These are phyloP conservation scores for Lamprologus speciosus DNA, from an alignment of 2,113 vertebrate species.

Conservation along the genomic window DNA sequence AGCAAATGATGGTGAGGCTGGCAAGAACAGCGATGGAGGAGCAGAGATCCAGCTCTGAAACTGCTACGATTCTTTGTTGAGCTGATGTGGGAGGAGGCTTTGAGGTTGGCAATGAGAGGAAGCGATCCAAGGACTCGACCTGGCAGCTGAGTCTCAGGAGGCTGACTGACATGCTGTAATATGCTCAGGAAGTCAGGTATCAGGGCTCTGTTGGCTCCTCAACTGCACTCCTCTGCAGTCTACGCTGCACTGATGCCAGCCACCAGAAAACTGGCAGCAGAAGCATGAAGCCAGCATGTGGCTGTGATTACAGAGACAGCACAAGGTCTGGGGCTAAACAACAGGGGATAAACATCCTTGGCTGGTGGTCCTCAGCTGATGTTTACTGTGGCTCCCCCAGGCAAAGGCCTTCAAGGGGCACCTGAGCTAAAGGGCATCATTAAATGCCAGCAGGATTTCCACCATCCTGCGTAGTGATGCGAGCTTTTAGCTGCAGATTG, in stretches of 20 bases:
- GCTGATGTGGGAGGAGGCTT: background rate
- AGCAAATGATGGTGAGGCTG: background rate
- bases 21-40: background rate
- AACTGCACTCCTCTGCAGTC: background rate
- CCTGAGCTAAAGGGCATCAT: background rate
- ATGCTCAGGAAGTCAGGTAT: background rate
- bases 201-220: background rate
- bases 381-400: background rate
- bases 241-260: background rate
- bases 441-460: background rate
- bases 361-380: background rate
- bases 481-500: background rate
- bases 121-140: rapidly evolving
- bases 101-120: background rate
- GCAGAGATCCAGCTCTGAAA: background rate
- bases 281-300: background rate
- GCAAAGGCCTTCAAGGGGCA: background rate
- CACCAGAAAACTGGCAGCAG: rapidly evolving
- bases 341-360: rapidly evolving
- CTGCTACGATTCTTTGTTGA: background rate
- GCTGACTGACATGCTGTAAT: background rate
- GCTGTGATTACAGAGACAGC: rapidly evolving
- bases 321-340: background rate
- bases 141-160: background rate
- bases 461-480: background rate